phyloP scores from a whole-genome alignment of 92 coral and sea anemone species.

The Siderastrea radians region DNA sequence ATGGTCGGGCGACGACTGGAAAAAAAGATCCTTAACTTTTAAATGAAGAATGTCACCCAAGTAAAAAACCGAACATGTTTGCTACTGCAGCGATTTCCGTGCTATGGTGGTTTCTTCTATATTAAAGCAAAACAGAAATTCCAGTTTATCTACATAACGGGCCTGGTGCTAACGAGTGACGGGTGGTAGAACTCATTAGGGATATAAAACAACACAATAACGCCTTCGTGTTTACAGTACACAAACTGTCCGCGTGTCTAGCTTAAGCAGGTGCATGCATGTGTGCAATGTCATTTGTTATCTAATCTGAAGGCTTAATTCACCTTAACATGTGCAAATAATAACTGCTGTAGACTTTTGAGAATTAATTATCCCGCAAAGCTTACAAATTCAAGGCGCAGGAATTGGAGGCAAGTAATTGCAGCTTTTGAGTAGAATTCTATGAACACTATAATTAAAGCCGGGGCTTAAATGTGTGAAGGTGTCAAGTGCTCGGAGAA shows the following conservation, averaged over 20 bases:
- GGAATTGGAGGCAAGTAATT: slow-evolving; percentile 1
- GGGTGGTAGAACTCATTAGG: not conserved
- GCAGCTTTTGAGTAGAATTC: not conserved
- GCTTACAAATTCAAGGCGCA: not conserved
- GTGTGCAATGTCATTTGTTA: not conserved
- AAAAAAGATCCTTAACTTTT: no score
- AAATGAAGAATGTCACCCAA: no score
- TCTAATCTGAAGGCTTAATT: not conserved
- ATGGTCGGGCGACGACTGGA: no score
- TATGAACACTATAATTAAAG: not conserved
- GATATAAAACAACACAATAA: not conserved
- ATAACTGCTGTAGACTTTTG: not conserved
- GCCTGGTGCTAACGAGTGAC: not conserved
- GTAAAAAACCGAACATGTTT: no score
- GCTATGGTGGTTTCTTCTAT: no score
- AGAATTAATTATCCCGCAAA: slow-evolving; percentile 4
- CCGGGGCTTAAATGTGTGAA: not conserved
- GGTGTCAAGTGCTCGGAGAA: slow-evolving; percentile 4
- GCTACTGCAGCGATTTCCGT: no score
- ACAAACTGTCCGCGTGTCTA: not conserved
- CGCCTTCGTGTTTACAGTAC: not conserved
- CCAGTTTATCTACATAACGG: not conserved
- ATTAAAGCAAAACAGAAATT: not conserved
- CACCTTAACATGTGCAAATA: slow-evolving; percentile 10
- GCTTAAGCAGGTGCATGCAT: not conserved